Base-by-base conservation (phyloP, 2,113 vertebrate genomes). In the Pantherophis guttatus region DNA sequence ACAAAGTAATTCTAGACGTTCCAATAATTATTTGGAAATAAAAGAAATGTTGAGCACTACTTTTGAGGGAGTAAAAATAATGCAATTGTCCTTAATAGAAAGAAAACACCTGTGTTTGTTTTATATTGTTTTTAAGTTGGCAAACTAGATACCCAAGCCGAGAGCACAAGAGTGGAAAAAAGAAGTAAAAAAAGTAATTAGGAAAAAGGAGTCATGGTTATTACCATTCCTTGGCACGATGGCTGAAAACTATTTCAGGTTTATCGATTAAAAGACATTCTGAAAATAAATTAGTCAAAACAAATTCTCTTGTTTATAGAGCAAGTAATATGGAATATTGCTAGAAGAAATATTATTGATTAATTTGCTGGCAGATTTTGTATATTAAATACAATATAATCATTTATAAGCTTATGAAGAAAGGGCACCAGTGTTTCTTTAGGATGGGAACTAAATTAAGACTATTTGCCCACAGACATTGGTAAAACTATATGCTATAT, bases 251-350 rank as follows among this genome's bases (percentile, higher is more conserved):
- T 29, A 44, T 86, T 59, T 90, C 88, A 62, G 62, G 44, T 81
- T 86, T 62, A 86, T 86, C 88, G 53, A 90, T 21, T 53, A 65
- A 93, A 62, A 86, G 48, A 65, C 52, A 29, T 11, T 52, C 23
- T 65, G 57, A 33, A 86, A 85, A 86, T 59, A 59, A 90, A 90
- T 93, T 89, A 93, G 90, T 93, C 65, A 48, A 85, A 93, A 93
- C 29, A 93, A 90, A 54, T 48, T 55, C 39, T 13, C 53, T 62
- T 39, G 19, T 85, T 92, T 89, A 57, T 24, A 39, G 87, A 50
- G 33, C 11, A 81, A 55, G 48, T 54, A 89, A 89, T 81, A 92
- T 23, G 19, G 52, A 58, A 81, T 90, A 59, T 50, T 24, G 23
- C 15, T 39, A 53, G 75, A 33, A 65, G 6, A 85, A 12, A 62